These are phyloP conservation scores for Clavelina lepadiformis DNA, from an alignment of 23 tunicate genomes.

Conservation along the genomic window DNA sequence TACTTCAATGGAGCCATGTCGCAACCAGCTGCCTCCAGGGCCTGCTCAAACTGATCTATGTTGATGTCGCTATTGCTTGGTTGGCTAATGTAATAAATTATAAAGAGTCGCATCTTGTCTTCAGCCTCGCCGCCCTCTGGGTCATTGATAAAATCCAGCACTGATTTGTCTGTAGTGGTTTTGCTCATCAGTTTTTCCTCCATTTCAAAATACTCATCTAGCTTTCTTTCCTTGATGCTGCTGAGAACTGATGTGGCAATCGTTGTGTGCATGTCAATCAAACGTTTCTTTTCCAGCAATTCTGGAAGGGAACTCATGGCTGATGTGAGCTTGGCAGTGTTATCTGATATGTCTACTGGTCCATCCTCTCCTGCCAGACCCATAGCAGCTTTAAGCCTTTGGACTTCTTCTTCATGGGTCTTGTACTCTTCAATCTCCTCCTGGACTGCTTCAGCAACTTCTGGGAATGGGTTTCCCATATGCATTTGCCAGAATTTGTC, in stretches of 20 bases:
- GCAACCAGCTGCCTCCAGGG: conserved; percentile 67
- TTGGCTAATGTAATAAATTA: conserved; percentile 72
- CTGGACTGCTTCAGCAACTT: conserved; percentile 97
- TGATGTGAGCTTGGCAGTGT: conserved; percentile 84
- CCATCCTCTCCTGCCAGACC: conserved; percentile 78
- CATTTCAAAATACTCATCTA: conserved; percentile 92
- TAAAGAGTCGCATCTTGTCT: conserved; percentile 76
- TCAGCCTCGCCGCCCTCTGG: conserved; percentile 55
- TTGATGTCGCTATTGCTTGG: conserved; percentile 28
- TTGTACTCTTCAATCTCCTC: conserved; percentile 92
- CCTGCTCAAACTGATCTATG: conserved; percentile 65
- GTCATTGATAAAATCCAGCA: conserved; percentile 75
- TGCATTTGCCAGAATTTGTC: conserved; percentile 89
- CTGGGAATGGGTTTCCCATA: conserved; percentile 88
- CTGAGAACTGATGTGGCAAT: conserved; percentile 88
- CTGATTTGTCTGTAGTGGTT: conserved; percentile 52
- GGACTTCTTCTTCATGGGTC: conserved; percentile 84
- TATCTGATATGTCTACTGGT: conserved; percentile 92
- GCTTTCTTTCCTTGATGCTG: conserved; percentile 82
- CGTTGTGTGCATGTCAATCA: conserved; percentile 94
- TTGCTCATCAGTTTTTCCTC: conserved; percentile 91
- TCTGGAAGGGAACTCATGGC: conserved; percentile 89
- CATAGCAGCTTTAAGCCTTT: conserved; percentile 80
- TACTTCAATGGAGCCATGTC: conserved; percentile 59
- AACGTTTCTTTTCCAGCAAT: conserved; percentile 83